Base-by-base conservation (phyloP, 2,113 vertebrate genomes). In the Reinhardtius hippoglossoides region DNA sequence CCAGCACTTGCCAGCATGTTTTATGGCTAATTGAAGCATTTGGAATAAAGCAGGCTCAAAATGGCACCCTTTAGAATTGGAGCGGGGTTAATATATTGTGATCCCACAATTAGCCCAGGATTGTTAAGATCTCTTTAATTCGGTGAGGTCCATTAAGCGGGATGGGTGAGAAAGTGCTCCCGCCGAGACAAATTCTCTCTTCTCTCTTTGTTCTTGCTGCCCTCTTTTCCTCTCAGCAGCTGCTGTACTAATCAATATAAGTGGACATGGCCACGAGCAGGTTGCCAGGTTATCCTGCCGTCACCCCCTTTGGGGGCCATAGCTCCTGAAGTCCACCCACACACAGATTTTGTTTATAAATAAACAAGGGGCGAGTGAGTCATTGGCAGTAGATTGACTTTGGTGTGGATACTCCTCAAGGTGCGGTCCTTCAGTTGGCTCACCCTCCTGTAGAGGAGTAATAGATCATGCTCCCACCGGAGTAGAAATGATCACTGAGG, bases 41-140 rank as follows among this genome's bases (percentile, higher is more conserved):
- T 92, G 90, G 87, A 93, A 90, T 92, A 93, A 93, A 94, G 93
- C 84, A 80, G 88, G 87, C 86, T 86, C 88, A 88, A 92, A 92
- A 94, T 90, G 88, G 87, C 89, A 92, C 92, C 94, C 94, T 93
- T 93, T 94, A 91, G 92, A 91, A 94, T 92, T 91, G 88, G 78
- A 91, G 84, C 79, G 63, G 87, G 91, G 92, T 95, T 95, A 95
- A 95, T 96, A 95, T 94, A 93, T 96, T 95, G 95, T 95, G 93
- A 93, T 96, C 93, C 95, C 93, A 93, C 94, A 95, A 95, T 96
- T 95, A 96, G 94, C 94, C 94, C 91, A 93, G 90, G 87, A 95
- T 93, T 92, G 95, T 94, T 94, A 92, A 93, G 91, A 94, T 95
- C 95, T 94, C 93, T 96, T 92, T 94, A 95, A 95, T 95, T 97